phyloP scores from a whole-genome alignment of 2,113 vertebrate species.

The Rhinolophus ferrumequinum region DNA sequence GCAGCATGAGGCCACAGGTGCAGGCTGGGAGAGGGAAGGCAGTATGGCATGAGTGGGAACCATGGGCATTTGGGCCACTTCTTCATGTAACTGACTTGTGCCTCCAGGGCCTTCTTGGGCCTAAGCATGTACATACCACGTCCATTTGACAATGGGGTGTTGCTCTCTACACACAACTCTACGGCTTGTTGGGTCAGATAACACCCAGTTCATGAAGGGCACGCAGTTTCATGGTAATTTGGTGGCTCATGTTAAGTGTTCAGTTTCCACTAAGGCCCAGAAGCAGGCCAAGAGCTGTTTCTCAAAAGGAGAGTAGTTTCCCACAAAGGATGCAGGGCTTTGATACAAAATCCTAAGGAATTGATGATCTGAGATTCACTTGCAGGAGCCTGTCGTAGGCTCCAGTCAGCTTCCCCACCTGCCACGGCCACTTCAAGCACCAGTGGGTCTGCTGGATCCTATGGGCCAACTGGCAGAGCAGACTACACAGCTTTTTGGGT shows the following conservation, averaged over 20 bases:
- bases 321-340: background rate
- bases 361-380: background rate
- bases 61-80: background rate
- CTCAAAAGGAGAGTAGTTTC: background rate
- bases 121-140: background rate
- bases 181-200: background rate
- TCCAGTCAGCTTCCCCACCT: background rate
- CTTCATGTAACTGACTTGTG: background rate
- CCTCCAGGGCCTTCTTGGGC: background rate
- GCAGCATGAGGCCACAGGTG: background rate
- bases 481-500: background rate
- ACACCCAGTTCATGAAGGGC: background rate
- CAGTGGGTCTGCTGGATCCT: background rate
- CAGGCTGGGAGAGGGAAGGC: background rate
- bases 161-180: background rate
- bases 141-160: background rate
- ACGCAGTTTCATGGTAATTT: background rate
- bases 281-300: background rate
- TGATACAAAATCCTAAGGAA: background rate
- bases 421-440: background rate
- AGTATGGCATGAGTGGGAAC: background rate
- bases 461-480: background rate
- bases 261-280: background rate
- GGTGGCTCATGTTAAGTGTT: background rate
- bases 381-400: background rate